Base-by-base conservation (phyloP, 2,888 invertebrate genomes). In the Euplexia lucipara region DNA sequence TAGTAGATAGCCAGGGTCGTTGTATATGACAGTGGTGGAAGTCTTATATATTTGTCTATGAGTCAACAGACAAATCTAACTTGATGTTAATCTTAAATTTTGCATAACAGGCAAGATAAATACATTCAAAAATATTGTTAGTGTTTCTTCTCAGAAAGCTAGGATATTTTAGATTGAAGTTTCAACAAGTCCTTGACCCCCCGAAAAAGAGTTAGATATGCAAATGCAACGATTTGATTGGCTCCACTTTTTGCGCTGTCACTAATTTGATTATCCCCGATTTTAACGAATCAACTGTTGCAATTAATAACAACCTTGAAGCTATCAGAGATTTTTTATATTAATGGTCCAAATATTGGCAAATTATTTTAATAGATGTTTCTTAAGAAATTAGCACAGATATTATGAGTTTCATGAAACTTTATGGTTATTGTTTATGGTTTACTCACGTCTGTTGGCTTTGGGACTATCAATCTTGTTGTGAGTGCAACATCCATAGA, bases 301-400 rank as follows among this genome's bases (percentile, higher is more conserved):
- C 68, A 47, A 71, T 74, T 61, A 52, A 56, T 67, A 74, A 61
- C 47, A 30, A 18, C 69, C 69, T 74, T 68, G 74, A 30, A 61
- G 14, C 54, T 35, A 34, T 53, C 18, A 12, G 26, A 22, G 44
- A n/a, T n/a, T 52, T 63, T 68, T 57, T 48, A 22, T 37, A 48
- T 44, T 54, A 18, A 48, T 39, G 37, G 16, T 35, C 4, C 35
- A 47, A 61, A 68, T 62, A 47, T 68, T 61, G 12, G 16, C 5
- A 47, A 53, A 48, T 35, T 35, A 41, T 47, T 65, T 57, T 35
- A 30, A 35, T 48, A 16, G 41, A 41, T 39, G 3, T 66, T 58
- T 57, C 30, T 5, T 57, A 41, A 58, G 20, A 66, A 20, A n/a
- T 47, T 68, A 10, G 26, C 8, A 35, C 58, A 57, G 9, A 57